Percentiles rank a stretch among this genome's conserved stretches.
Evolutionary conservation across 2,113 vertebrate genomes (phyloP).

Genomic region (Triplophysa siluroides): DNA sequence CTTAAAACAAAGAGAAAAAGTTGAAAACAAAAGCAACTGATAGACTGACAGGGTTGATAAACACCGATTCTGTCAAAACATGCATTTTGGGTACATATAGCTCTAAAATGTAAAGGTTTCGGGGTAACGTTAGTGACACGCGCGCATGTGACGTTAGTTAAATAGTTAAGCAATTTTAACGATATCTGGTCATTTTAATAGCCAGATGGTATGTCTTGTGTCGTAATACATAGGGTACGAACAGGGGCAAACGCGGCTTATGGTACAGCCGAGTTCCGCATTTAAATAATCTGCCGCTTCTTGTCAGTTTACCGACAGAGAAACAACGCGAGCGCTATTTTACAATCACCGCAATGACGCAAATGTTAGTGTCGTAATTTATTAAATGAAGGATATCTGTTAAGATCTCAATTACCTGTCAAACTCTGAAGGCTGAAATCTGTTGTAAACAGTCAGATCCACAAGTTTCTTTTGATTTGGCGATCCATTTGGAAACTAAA

Average conservation of each 20-base stretch:
- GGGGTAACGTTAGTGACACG: too few species aligned
- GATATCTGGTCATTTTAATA: too few species aligned
- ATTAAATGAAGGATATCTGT: not conserved
- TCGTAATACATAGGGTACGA: not conserved
- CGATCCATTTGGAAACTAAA: not conserved
- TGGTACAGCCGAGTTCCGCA: not conserved
- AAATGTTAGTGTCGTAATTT: not conserved
- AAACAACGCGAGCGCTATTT: not conserved
- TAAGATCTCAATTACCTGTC: constrained; percentile 12
- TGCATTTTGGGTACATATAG: not conserved
- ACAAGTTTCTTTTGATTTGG: not conserved
- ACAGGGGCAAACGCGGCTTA: not conserved
- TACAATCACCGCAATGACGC: not conserved
- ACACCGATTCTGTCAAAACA: not conserved
- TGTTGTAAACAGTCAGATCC: not conserved
- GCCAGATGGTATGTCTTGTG: too few species aligned
- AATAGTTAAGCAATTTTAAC: too few species aligned
- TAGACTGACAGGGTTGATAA: not conserved
- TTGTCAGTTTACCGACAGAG: not conserved
- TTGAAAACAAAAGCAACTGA: not conserved
- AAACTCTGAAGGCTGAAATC: not conserved
- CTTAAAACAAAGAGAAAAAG: constrained; percentile 6
- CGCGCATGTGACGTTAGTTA: not conserved
- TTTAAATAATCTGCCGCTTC: not conserved
- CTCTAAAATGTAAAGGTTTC: too few species aligned